These are phyloP conservation scores for Harpalus rubripes DNA, from an alignment of 2,888 invertebrate species.

Conservation along the genomic window DNA sequence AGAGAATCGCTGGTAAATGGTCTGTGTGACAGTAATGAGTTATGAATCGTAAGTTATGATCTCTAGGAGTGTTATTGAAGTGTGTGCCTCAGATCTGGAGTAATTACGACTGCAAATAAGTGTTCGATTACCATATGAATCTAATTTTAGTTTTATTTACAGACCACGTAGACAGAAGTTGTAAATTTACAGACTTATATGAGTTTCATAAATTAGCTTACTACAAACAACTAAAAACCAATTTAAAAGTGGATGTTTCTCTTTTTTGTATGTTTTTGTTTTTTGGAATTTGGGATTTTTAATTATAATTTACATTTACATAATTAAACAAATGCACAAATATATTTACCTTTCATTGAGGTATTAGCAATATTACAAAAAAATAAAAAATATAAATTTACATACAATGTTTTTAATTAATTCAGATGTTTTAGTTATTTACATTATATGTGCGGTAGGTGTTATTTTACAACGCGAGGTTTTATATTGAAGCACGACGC, in stretches of 20 bases:
- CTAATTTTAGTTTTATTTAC: constrained; percentile 40
- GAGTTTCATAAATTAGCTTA: background rate
- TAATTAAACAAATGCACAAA: no score
- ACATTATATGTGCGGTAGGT: no score
- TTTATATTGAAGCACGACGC: no score
- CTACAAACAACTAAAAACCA: background rate
- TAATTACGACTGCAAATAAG: constrained; percentile 26
- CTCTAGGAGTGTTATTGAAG: constrained; percentile 23
- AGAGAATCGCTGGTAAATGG: background rate
- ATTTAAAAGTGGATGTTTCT: background rate
- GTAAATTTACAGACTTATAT: constrained; percentile 3
- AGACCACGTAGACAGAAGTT: background rate
- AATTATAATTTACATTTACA: background rate
- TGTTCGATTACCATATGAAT: constrained; percentile 38
- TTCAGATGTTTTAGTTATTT: no score
- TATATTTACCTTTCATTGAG: no score
- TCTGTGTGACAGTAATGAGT: constrained; percentile 6
- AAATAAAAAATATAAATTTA: no score
- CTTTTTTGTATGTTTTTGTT: background rate
- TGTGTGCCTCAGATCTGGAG: constrained; percentile 28
- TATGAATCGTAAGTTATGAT: constrained; percentile 5
- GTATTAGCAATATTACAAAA: no score
- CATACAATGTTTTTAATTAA: no score
- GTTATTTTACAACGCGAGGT: no score
- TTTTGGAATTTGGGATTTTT: background rate